These are phyloP conservation scores for Chrysogorgia sp. DNA, from an alignment of 92 coral and sea anemone genomes.

Conservation along the genomic window DNA sequence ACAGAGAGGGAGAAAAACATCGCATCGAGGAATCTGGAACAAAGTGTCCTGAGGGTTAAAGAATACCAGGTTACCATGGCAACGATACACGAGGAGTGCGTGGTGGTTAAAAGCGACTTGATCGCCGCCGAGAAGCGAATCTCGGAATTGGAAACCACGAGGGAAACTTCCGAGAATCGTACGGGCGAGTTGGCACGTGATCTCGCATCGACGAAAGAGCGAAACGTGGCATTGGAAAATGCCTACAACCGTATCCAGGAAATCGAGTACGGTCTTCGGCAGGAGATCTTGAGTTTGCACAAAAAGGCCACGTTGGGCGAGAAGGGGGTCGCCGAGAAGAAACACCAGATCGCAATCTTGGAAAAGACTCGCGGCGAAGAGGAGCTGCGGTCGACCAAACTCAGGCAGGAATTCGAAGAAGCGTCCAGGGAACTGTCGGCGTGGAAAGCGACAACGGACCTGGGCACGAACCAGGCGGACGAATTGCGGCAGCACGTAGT, in stretches of 20 bases:
- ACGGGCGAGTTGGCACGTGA: slow-evolving; percentile 17
- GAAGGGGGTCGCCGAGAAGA: slow-evolving; percentile 16
- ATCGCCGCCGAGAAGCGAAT: slow-evolving; percentile 24
- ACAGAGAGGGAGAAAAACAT: slow-evolving; percentile 54
- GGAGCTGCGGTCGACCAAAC: neutral
- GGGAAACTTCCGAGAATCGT: slow-evolving; percentile 14
- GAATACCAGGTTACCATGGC: slow-evolving; percentile 10
- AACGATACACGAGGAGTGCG: slow-evolving; percentile 13
- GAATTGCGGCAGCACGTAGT: slow-evolving; percentile 9
- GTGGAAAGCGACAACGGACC: slow-evolving; percentile 4
- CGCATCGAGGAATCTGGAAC: slow-evolving; percentile 13
- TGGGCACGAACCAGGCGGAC: slow-evolving; percentile 9
- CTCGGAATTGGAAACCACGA: slow-evolving; percentile 25
- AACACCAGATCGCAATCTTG: slow-evolving; percentile 7
- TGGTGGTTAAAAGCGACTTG: slow-evolving; percentile 11
- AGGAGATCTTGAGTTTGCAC: slow-evolving; percentile 54
- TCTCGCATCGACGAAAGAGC: slow-evolving; percentile 19
- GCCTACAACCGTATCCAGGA: slow-evolving; percentile 68
- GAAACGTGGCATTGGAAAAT: slow-evolving; percentile 53
- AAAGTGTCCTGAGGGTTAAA: slow-evolving; percentile 9
- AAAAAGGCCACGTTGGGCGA: slow-evolving; percentile 22
- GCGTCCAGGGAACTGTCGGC: slow-evolving; percentile 11
- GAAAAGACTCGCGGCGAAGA: slow-evolving; percentile 11
- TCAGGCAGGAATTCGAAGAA: slow-evolving; percentile 7
- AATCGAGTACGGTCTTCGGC: slow-evolving; percentile 73